Base-by-base conservation (phyloP, 2,113 vertebrate genomes). In the Motacilla tschutschensis region DNA sequence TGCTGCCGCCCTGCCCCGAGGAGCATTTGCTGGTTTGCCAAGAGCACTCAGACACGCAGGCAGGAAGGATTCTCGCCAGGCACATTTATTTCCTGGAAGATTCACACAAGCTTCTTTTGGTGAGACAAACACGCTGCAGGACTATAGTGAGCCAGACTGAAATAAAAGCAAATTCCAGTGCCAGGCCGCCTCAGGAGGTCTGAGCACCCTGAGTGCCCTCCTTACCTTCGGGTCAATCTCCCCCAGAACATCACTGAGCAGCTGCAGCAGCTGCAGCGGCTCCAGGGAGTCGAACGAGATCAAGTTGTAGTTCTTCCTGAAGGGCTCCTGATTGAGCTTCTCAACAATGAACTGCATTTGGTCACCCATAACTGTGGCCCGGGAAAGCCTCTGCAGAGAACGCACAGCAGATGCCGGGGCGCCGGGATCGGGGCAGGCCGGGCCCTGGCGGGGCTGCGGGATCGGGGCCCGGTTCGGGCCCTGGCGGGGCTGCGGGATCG, bases 281-380 rank as follows among this genome's bases (percentile, higher is more conserved):
- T 99, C 98, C 58, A 99, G 94, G 0, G 98, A 99, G 95, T 99
- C 99, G 93, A 99, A 99, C 3, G 98, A 99, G 93, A 99, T 99
- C 82, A 99, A 95, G 87, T 99, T 99, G 69, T 98, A 98, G 94
- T 91, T 99, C 95, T 98, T 99, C 97, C 94, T 98, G 94, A 99
- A 99, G 22, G 99, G 99, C 3, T 99, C 99, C 89, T 95, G 98
- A 95, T 98, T 99, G 59, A 99, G 98, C 91, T 98, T 98, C 70
- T 99, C 99, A 74, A 99, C 98, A 80, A 99, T 98, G 54, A 98
- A 98, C 95, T 98, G 99, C 7, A 99, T 97, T 87, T 99, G 98
- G 57, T 99, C 98, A n/a, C 98, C 98, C 99, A 99, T 99, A 16
- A 91, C 97, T 48, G 76, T 14, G 51, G 48, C 73, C 77, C 62